A percentile compares a stretch with the other conserved stretches of the same genome.
These are phyloP conservation scores for Onychostruthus taczanowskii DNA, from an alignment of 2,113 vertebrate species.

Conservation along the genomic window DNA sequence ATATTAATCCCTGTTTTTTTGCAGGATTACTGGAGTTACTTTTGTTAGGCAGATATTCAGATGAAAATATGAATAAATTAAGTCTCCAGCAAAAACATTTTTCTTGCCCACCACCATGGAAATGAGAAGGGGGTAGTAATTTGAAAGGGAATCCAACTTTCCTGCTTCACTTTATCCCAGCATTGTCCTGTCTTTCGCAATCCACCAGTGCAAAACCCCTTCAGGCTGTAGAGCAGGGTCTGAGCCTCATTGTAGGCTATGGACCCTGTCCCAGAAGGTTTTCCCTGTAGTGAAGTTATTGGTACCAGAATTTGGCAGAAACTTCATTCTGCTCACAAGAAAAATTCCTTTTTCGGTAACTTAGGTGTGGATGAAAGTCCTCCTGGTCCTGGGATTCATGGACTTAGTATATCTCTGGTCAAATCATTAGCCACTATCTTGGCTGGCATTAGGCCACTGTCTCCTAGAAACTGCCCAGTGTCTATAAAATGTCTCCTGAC, in stretches of 20 bases:
- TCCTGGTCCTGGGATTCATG: not conserved
- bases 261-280: not conserved
- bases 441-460: not conserved
- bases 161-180: not conserved
- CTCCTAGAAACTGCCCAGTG: not conserved
- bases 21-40: not conserved
- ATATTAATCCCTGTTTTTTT: not conserved
- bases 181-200: not conserved
- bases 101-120: not conserved
- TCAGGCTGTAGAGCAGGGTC: not conserved
- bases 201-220: not conserved
- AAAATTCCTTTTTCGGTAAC: not conserved
- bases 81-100: not conserved
- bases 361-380: not conserved
- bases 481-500: not conserved
- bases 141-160: not conserved
- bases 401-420: not conserved
- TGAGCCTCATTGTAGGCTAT: not conserved
- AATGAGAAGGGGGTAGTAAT: not conserved
- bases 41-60: not conserved
- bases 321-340: not conserved
- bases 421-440: not conserved
- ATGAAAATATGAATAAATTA: not conserved
- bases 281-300: not conserved
- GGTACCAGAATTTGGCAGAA: not conserved